phyloP scores from a whole-genome alignment of 2,113 vertebrate species.

The Austrofundulus limnaeus region DNA sequence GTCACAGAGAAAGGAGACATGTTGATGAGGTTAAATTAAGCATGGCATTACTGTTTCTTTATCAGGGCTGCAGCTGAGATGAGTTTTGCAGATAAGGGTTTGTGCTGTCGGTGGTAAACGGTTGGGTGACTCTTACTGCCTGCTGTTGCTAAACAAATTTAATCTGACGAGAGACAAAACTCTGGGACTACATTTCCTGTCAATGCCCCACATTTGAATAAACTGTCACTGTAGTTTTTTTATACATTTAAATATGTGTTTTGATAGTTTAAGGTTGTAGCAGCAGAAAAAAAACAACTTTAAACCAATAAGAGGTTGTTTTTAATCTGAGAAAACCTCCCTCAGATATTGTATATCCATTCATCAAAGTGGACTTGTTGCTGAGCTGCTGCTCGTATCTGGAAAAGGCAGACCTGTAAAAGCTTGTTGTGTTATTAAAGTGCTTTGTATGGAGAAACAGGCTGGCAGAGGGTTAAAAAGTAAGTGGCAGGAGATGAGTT shows the following conservation, averaged over 20 bases:
- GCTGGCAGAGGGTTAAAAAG: constrained; percentile 33
- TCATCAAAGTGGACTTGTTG: constrained; percentile 40
- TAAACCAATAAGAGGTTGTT: constrained; percentile 38
- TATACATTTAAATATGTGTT: background rate
- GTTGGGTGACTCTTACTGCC: constrained; percentile 7
- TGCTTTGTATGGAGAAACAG: constrained; percentile 37
- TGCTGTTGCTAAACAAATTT: constrained; percentile 35
- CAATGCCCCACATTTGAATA: constrained; percentile 5
- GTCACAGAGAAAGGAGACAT: constrained; percentile 11
- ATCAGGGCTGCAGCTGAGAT: constrained; percentile 3
- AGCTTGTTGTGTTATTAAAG: constrained; percentile 55
- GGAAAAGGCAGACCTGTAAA: constrained; percentile 24
- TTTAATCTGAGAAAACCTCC: constrained; percentile 62
- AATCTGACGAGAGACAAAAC: background rate
- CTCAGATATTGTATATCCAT: constrained; percentile 38
- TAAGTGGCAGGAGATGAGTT: constrained; percentile 45
- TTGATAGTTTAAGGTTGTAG: background rate
- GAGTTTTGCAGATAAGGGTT: constrained; percentile 27
- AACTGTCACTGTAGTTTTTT: background rate
- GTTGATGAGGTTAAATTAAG: constrained; percentile 68
- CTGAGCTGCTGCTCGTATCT: constrained; percentile 32
- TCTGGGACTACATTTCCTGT: constrained; percentile 6
- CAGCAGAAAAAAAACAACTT: background rate
- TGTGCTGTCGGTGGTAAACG: constrained; percentile 19
- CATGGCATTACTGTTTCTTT: constrained; percentile 29